Evolutionary conservation across 2,888 invertebrate genomes (phyloP), one percentile per base, ranked within the genome.

Genomic region (Aleiodes testaceus): DNA sequence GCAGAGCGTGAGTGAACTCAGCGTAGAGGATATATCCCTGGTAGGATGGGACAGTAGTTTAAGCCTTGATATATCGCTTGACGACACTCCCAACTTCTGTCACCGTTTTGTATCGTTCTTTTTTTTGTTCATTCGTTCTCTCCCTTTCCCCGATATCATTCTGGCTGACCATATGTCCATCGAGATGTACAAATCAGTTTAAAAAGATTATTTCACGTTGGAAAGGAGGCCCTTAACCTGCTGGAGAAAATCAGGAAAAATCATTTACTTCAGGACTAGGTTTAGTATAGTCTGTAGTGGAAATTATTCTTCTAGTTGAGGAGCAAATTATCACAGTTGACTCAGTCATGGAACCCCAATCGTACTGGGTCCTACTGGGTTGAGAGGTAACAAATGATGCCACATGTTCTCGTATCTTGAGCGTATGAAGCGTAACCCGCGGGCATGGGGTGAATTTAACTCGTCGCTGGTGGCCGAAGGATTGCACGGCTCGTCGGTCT

Each of bases 21-120:
- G 73, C 72, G 72, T 71, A 72, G 69, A 74, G 66, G 74, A 70
- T 67, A 73, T 74, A 74, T 76, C 75, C 77, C 77, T 72, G 7
- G 74, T 74, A 72, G 69, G 72, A 66, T 70, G 73, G 81, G 81
- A 83, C 82, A 85, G 76, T 74, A 76, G 86, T 87, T 86, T 87
- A 87, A 87, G 87, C 87, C 87, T 86, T 87, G 87, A 87, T 87
- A 87, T 87, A 87, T 87, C 86, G 86, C 83, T 80, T 79, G 79
- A 77, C 82, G 87, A 87, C 87, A 87, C 87, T 87, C 87, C 87
- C 87, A 87, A 87, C 87, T 87, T 87, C 87, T 87, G 87, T 87
- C 86, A 82, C 82, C 82, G 82, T 83, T 87, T 85, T 85, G 83
- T 85, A 80, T 79, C 83, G 79, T 80, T 82, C 82, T 84, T 84